Conservation (phyloP, 2,113 vertebrate species). For the Zeus faber region DNA sequence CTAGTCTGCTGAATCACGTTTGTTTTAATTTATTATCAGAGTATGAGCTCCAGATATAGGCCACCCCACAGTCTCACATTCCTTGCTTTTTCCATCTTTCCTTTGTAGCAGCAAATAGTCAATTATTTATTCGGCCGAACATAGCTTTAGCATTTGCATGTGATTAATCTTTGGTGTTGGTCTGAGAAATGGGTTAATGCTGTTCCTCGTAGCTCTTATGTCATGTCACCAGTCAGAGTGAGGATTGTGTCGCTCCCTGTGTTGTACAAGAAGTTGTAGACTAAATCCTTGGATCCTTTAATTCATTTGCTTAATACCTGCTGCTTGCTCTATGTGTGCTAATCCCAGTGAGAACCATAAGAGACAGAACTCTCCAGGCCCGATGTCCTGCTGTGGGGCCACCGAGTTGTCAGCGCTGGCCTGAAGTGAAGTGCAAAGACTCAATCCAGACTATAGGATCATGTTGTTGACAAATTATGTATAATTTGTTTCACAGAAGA, state of each 20-base stretch:
- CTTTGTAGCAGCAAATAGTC: neutral
- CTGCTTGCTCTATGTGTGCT: conserved; percentile 28
- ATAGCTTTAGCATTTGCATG: neutral
- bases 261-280: conserved; percentile 16
- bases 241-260: conserved; percentile 5
- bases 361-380: conserved; percentile 25
- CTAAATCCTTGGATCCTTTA: conserved; percentile 23
- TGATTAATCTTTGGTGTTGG: neutral
- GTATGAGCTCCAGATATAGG: neutral
- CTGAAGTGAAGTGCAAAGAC: conserved; percentile 10
- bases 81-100: neutral
- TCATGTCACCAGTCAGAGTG: neutral
- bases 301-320: conserved; percentile 30
- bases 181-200: neutral
- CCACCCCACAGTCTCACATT: neutral
- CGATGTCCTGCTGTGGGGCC: conserved; percentile 32
- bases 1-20: too few species aligned
- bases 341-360: conserved; percentile 31
- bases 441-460: conserved; percentile 2
- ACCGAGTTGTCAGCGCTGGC: conserved; percentile 18
- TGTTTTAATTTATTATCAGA: neutral
- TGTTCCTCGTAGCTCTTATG: neutral
- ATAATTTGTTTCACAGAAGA: too few species aligned
- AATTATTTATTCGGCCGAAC: too few species aligned
- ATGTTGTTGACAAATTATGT: too few species aligned